These are phyloP conservation scores for Spisula solida DNA, from an alignment of 2,888 invertebrate genomes.

Conservation along the genomic window DNA sequence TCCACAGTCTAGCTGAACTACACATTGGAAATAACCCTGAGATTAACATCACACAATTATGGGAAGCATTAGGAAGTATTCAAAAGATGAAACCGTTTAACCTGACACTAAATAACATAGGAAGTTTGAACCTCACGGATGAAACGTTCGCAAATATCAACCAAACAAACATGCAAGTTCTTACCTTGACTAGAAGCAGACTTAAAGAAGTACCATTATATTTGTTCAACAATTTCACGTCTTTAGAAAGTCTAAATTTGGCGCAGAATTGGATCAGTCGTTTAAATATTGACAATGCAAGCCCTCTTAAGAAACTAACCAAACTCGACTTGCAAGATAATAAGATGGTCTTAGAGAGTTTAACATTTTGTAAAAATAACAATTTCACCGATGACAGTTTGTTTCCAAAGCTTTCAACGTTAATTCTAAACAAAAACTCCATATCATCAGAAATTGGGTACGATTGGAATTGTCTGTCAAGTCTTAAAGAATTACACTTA, in stretches of 20 bases:
- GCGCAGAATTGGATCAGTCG: not conserved
- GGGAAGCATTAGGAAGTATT: not conserved
- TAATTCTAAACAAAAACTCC: not conserved
- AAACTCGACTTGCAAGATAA: not conserved
- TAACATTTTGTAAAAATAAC: not conserved
- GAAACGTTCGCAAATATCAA: not conserved
- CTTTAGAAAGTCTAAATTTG: not conserved
- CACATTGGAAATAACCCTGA: not conserved
- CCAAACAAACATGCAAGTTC: not conserved
- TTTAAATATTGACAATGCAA: not conserved
- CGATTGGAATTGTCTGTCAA: not conserved
- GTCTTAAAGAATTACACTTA: not conserved
- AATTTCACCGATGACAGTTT: not conserved
- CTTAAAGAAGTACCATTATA: not conserved
- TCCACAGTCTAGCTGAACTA: not conserved
- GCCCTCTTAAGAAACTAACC: not conserved
- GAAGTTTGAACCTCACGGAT: not conserved
- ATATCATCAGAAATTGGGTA: not conserved
- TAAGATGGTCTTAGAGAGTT: not conserved
- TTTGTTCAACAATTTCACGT: not conserved
- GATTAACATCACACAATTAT: not conserved
- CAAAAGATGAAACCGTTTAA: not conserved
- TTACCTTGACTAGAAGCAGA: not conserved
- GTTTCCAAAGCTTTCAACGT: conserved; percentile 2
- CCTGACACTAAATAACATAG: not conserved